These are phyloP conservation scores for Apoda limacodes DNA, from an alignment of 2,888 invertebrate species.

Conservation along the genomic window DNA sequence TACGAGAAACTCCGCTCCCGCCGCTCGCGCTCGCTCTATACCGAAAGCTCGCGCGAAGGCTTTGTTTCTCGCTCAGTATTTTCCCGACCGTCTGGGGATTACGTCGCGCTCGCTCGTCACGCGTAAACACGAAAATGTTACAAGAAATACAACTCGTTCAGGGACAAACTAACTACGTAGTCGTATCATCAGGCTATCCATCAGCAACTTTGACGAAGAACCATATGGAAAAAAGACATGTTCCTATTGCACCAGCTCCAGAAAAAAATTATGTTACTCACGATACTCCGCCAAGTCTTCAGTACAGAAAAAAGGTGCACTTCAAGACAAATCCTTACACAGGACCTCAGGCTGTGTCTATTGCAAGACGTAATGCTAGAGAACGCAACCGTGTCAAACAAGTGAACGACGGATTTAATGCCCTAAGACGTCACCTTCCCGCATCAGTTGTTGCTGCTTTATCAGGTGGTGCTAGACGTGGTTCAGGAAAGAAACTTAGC, in stretches of 20 bases:
- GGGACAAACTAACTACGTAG: conserved; percentile 72
- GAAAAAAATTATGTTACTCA: conserved; percentile 66
- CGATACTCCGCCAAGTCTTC: conserved; percentile 65
- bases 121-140: no score
- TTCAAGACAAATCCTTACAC: conserved; percentile 72
- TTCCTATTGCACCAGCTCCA: conserved; percentile 71
- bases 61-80: conserved; percentile 34
- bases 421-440: conserved; percentile 88
- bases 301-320: conserved; percentile 81
- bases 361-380: conserved; percentile 91
- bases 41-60: conserved; percentile 31
- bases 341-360: conserved; percentile 84
- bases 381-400: conserved; percentile 96
- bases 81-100: conserved; percentile 42
- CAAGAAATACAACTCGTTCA: conserved; percentile 67
- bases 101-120: conserved; percentile 38
- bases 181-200: conserved; percentile 67
- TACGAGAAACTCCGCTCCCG: conserved; percentile 54
- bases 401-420: conserved; percentile 94
- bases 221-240: conserved; percentile 60
- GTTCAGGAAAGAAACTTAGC: conserved; percentile 86
- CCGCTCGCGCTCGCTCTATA: conserved; percentile 40
- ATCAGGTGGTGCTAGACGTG: conserved; percentile 74
- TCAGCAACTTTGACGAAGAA: conserved; percentile 58
- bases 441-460: conserved; percentile 80